Base-by-base conservation (phyloP, 1,140 invertebrate species). In the Hesperophylax magnus region DNA sequence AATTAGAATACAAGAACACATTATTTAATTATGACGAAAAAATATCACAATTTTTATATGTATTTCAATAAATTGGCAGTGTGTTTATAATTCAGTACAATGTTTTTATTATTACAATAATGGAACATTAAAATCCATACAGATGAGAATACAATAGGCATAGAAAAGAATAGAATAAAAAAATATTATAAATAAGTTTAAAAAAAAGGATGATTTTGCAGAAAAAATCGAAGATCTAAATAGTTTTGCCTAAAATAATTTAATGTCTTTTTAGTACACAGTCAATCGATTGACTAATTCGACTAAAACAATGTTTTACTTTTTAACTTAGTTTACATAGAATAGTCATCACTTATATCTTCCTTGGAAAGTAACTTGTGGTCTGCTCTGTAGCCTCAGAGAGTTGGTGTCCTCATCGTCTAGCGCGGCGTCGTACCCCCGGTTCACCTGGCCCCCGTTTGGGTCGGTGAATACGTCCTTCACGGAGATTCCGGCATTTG, bases 401-500 rank as follows among this genome's bases (percentile, higher is more conserved):
- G 92, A 92, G 82, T 92, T 92, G 77, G 86, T 89, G 71, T 91
- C 91, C 24, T 90, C 92, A 27, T 92, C 91, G n/a, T 91, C 91
- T 8, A 91, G 91, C 11, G 91, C 86, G 11, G 90, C 89, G 80
- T 92, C 92, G 82, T 92, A 93, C 18, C 86, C 92, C 85, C 92
- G 87, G 82, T 93, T 92, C 2, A 92, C 86, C 82, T 92, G 91
- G 31, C 92, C 92, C 0, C 82, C 88, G 82, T 91, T 92, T 1
- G 91, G 89, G 83, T 90, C 90, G 74, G 90, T 89, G 80, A 93
- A 93, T 0, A 93, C 91, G 82, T 92, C 92, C 79, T 93, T 92
- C 20, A 92, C 91, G 79, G 90, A 92, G 69, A 92, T 91, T 74
- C 91, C 92, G 1, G 92, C 92, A 77, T 90, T 92, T 0, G 92